Conservation (phyloP, 2,113 vertebrate genomes). For the Microtus montanus region DNA sequence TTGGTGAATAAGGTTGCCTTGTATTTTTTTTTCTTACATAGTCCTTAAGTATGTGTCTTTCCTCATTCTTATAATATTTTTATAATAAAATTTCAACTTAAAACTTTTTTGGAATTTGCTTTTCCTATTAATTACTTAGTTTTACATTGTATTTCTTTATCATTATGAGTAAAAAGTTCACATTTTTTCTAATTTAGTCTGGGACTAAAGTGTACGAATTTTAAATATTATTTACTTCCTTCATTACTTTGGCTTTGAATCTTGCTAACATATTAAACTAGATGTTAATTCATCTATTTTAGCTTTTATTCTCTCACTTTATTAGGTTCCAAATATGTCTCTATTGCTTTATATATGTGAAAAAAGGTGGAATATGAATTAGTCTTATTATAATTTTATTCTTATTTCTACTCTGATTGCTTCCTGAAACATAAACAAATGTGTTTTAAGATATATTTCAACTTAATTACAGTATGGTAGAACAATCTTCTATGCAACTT, state of each 20-base stretch:
- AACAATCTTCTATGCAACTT: not conserved
- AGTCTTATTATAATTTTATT: conserved; percentile 34
- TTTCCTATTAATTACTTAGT: not conserved
- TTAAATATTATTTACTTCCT: not conserved
- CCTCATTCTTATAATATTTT: conserved; percentile 13
- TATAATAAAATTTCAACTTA: conserved; percentile 12
- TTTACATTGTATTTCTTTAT: not conserved
- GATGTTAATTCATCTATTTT: not conserved
- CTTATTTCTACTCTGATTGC: conserved; percentile 24
- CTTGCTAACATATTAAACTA: conserved; percentile 28
- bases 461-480: not conserved
- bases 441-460: not conserved
- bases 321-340: not conserved
- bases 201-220: not conserved
- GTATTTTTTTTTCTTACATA: conserved; percentile 35
- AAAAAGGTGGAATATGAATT: not conserved
- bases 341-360: not conserved
- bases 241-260: not conserved
- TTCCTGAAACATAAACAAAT: not conserved
- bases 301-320: not conserved
- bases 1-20: not conserved
- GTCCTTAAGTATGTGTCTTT: conserved; percentile 1
- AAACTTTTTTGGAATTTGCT: not conserved
- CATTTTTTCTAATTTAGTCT: conserved; percentile 21
- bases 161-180: not conserved